phyloP scores from a whole-genome alignment of 1,140 invertebrate species.

The Drosophila cardini region DNA sequence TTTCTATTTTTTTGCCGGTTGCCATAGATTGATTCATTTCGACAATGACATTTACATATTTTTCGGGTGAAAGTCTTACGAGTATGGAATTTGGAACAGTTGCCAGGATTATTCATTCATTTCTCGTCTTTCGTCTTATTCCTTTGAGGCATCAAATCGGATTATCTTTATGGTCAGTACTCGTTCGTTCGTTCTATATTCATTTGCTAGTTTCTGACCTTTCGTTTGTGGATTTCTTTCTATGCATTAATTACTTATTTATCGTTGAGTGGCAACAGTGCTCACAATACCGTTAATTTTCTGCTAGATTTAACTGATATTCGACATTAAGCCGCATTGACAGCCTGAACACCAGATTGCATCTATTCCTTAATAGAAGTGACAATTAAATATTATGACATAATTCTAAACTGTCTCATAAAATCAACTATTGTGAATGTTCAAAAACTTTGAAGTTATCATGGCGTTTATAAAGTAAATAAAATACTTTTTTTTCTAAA shows the following conservation, averaged over 20 bases:
- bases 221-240: slow-evolving; percentile 5
- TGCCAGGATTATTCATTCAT: slow-evolving; percentile 9
- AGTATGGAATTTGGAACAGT: slow-evolving; percentile 8
- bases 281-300: not conserved
- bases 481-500: no score
- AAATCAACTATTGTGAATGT: no score
- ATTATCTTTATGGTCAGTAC: slow-evolving; percentile 13
- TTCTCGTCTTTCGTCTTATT: slow-evolving; percentile 3
- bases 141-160: slow-evolving; percentile 16
- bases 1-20: not conserved
- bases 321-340: not conserved
- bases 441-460: no score
- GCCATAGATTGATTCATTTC: slow-evolving; percentile 7
- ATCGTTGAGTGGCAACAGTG: not conserved
- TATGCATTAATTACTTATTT: slow-evolving; percentile 15
- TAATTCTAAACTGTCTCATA: no score
- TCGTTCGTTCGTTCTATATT: not conserved
- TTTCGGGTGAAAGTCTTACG: slow-evolving; percentile 6
- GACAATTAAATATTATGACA: no score
- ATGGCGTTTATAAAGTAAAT: no score
- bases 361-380: no score
- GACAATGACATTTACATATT: slow-evolving; percentile 14
- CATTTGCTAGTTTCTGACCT: slow-evolving; percentile 7
- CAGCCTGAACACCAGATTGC: no score
- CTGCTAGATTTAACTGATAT: not conserved